Base-by-base conservation (phyloP, 2,888 invertebrate genomes). In the Drosophila robusta region DNA sequence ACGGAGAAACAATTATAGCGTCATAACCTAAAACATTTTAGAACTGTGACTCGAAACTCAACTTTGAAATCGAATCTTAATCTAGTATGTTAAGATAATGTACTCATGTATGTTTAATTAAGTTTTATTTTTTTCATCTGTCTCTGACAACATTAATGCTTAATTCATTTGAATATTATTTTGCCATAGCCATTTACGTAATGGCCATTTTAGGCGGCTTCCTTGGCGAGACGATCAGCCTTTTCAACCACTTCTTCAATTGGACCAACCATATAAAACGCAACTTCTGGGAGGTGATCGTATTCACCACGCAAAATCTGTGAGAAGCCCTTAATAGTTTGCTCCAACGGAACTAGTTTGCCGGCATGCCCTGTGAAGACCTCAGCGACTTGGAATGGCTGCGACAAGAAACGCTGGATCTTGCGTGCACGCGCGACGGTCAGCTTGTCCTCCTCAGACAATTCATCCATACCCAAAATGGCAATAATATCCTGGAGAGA, bases 241-340 rank as follows among this genome's bases (percentile, higher is more conserved):
- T 98, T 98, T 71, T 94, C 94, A 50, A 95, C 94, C 54, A 97
- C 97, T 93, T 98, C 98, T 90, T 97, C 97, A 89, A 98, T 96
- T 68, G 96, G 96, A 78, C 98, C 98, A 71, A 98, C 97, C 98
- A 98, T 98, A 94, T 98, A 98, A 94, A 98, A 98, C 70, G 98
- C 98, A 78, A 97, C 96, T 92, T 99, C 99, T 22, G 98, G 98
- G 83, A 98, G 93, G 92, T 98, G 96, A 92, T 98, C 98, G 90
- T 96, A 94, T 90, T 98, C 97, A 89, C 98, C 97, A 75, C 92
- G 93, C 78, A 98, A 93, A 90, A 98, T 97, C 92, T 95, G 94
- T 88, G 96, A 94, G 94, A 98, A 98, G 89, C 98, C 97, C 91
- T 95, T 95, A 90, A 98, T 97, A 71, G 98, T 98, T 91, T 98